A percentile compares a stretch with the other conserved stretches of the same genome.
These are phyloP conservation scores for Temnothorax longispinosus DNA, from an alignment of 1,140 invertebrate species.

Conservation along the genomic window DNA sequence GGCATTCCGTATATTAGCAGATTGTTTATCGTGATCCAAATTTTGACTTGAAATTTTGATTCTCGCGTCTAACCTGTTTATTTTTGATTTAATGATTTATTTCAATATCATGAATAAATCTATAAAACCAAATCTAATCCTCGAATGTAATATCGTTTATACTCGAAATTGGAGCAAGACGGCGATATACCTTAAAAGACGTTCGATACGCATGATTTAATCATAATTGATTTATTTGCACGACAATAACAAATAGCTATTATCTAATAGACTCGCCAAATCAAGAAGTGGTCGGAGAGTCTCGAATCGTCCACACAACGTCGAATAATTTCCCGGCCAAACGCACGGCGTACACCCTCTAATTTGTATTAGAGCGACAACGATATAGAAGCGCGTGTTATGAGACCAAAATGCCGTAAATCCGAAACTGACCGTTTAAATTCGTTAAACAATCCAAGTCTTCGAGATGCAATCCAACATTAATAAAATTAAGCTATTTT, in stretches of 20 bases:
- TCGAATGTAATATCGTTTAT: background rate
- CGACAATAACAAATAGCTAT: constrained; percentile 41
- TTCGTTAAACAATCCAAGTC: background rate
- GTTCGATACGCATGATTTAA: background rate
- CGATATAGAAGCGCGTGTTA: background rate
- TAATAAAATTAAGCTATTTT: background rate
- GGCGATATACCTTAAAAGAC: constrained; percentile 17
- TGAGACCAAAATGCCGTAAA: constrained; percentile 12
- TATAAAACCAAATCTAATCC: background rate
- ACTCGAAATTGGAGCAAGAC: background rate
- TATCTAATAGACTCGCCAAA: constrained; percentile 24
- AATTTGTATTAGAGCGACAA: constrained; percentile 1
- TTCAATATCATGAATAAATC: background rate
- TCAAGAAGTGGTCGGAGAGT: constrained; percentile 8
- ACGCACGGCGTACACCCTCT: background rate
- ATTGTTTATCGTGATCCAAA: background rate
- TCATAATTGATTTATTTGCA: constrained; percentile 46
- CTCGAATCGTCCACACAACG: background rate
- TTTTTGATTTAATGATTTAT: background rate
- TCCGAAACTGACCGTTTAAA: background rate
- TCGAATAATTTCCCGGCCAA: background rate
- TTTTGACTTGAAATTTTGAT: constrained; percentile 16
- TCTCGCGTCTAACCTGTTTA: background rate
- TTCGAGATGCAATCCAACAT: background rate
- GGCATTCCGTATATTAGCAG: constrained; percentile 11